phyloP scores from a whole-genome alignment of 1,140 invertebrate genomes.

The Bacillus rossius region DNA sequence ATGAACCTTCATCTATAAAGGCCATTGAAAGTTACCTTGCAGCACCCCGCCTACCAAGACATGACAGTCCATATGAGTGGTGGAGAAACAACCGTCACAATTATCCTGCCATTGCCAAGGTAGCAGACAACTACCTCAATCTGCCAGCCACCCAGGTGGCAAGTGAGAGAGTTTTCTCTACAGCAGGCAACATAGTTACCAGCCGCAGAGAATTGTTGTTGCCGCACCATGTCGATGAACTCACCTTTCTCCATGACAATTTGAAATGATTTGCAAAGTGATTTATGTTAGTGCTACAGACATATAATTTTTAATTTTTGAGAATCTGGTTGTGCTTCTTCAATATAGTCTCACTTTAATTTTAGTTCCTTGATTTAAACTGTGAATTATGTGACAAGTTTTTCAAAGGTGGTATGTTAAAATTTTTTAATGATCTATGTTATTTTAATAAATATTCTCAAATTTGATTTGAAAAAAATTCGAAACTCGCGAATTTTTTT shows the following conservation, averaged over 20 bases:
- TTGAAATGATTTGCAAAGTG: too few relatives aligned
- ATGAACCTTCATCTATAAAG: neutral
- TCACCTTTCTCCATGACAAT: conserved; percentile 6
- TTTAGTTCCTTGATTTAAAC: too few relatives aligned
- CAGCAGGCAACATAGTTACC: conserved; percentile 9
- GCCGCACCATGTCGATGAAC: conserved; percentile 3
- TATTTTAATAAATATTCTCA: too few relatives aligned
- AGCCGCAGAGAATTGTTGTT: neutral
- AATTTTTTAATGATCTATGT: too few relatives aligned
- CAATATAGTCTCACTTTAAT: too few relatives aligned
- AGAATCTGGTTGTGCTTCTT: too few relatives aligned
- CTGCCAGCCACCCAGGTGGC: conserved; percentile 2
- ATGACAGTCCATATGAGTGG: neutral
- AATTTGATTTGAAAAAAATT: too few relatives aligned
- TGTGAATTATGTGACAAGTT: too few relatives aligned
- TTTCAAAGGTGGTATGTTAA: too few relatives aligned
- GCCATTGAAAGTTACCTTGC: neutral
- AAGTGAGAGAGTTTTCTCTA: conserved; percentile 3
- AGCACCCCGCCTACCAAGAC: neutral
- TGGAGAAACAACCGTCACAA: conserved; percentile 9
- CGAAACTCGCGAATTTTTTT: too few relatives aligned
- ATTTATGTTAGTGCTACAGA: too few relatives aligned
- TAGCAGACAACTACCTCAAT: neutral
- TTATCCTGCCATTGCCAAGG: neutral
- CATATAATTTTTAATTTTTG: too few relatives aligned